These are phyloP conservation scores for Trimorus sp. DNA, from an alignment of 2,888 invertebrate species.

Conservation along the genomic window DNA sequence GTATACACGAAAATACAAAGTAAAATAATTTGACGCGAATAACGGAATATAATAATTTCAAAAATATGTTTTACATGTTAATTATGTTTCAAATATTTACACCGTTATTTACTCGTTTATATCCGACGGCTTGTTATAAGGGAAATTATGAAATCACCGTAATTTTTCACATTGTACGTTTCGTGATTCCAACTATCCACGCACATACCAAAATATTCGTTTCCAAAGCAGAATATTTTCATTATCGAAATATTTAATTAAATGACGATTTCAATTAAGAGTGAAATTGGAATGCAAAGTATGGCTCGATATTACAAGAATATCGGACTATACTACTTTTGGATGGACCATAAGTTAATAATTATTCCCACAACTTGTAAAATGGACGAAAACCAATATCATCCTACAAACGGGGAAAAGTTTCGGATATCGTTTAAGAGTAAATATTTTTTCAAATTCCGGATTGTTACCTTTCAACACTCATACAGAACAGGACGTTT, in stretches of 20 bases:
- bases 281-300: constrained; percentile 48
- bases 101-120: constrained; percentile 30
- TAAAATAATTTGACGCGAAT: not conserved
- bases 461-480: too few relatives aligned
- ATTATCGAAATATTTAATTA: constrained; percentile 61
- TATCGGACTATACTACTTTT: constrained; percentile 50
- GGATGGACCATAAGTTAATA: constrained; percentile 42
- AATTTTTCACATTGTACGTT: constrained; percentile 47
- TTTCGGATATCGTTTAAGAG: too few relatives aligned
- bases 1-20: too few relatives aligned
- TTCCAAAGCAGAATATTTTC: constrained; percentile 51
- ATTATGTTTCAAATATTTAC: constrained; percentile 16
- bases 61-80: constrained; percentile 16
- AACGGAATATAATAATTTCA: constrained; percentile 27
- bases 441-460: too few relatives aligned
- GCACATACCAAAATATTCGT: constrained; percentile 37
- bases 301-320: constrained; percentile 60
- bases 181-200: constrained; percentile 52
- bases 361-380: constrained; percentile 43
- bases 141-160: constrained; percentile 53
- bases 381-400: constrained; percentile 30
- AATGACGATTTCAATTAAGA: constrained; percentile 64
- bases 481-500: too few relatives aligned
- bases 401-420: too few relatives aligned
- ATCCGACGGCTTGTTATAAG: constrained; percentile 12